Conservation (phyloP, 2,113 vertebrate species). For the Papio anubis region DNA sequence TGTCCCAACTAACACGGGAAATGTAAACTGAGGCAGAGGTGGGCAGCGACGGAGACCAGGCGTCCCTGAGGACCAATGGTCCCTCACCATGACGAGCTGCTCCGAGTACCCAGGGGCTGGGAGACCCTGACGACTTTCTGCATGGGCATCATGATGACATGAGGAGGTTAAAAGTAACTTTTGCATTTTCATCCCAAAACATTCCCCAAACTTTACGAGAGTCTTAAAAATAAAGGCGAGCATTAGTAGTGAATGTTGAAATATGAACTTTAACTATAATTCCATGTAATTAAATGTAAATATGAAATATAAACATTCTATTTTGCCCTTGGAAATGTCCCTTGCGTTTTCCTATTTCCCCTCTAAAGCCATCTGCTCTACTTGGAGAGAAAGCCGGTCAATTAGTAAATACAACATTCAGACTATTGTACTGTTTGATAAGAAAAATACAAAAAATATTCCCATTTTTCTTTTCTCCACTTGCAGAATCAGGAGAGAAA, state of each 20-base stretch:
- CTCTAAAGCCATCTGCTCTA: not conserved
- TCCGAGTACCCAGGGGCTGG: rapidly evolving
- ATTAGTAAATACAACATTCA: not conserved
- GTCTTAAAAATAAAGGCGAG: not conserved
- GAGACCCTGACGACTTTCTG: not conserved
- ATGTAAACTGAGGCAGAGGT: not conserved
- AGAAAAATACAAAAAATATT: not conserved
- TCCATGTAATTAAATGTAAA: too few species aligned
- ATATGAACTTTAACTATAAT: not conserved
- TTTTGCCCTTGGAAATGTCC: not conserved
- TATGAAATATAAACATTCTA: not conserved
- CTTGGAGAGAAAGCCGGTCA: not conserved
- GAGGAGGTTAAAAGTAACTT: not conserved
- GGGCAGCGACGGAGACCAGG: not conserved
- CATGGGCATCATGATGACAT: rapidly evolving
- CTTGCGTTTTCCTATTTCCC: not conserved
- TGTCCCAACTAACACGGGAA: not conserved
- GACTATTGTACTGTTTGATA: not conserved
- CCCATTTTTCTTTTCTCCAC: not conserved
- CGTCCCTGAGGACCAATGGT: rapidly evolving
- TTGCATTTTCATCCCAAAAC: not conserved
- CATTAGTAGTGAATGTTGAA: not conserved
- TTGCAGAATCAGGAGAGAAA: not conserved
- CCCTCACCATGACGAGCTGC: not conserved
- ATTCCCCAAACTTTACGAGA: not conserved